These are phyloP conservation scores for Drymonia ruficornis DNA, from an alignment of 2,888 invertebrate genomes.

Conservation along the genomic window DNA sequence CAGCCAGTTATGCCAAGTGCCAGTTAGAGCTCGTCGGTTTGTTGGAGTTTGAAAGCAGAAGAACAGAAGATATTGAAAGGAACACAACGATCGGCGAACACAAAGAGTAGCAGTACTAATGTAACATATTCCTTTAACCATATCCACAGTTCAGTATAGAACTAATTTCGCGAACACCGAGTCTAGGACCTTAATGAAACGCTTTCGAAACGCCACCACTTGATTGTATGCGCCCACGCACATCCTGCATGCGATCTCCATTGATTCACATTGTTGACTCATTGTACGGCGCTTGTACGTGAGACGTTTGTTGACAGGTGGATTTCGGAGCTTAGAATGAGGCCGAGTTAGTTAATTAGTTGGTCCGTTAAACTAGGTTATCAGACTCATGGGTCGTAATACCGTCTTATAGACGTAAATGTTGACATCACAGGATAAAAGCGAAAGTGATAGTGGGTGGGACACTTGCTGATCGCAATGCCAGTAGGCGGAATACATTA, in stretches of 20 bases:
- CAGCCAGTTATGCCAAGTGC: no score
- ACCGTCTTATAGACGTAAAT: no score
- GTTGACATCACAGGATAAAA: not conserved
- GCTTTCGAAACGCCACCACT: constrained; percentile 50
- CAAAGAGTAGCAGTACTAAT: no score
- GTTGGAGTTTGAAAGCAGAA: no score
- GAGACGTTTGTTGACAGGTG: constrained; percentile 31
- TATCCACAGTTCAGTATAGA: no score
- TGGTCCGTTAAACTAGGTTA: constrained; percentile 22
- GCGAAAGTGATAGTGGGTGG: not conserved
- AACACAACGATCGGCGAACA: no score
- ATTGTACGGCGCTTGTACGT: constrained; percentile 23
- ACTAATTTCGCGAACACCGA: constrained; percentile 35
- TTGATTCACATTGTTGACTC: constrained; percentile 48
- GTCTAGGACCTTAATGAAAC: constrained; percentile 22
- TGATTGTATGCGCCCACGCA: constrained; percentile 57
- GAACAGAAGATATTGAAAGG: no score
- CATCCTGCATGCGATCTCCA: constrained; percentile 51
- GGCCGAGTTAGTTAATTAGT: constrained; percentile 22
- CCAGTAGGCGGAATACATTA: not conserved
- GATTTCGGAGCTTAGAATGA: constrained; percentile 18
- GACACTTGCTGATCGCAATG: not conserved
- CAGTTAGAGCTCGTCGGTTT: no score
- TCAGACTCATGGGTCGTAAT: constrained; percentile 7
- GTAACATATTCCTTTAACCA: no score